Evolutionary conservation across 2,113 vertebrate species (phyloP), one percentile per base, ranked within the genome.

Genomic region (Indicator maculatus): DNA sequence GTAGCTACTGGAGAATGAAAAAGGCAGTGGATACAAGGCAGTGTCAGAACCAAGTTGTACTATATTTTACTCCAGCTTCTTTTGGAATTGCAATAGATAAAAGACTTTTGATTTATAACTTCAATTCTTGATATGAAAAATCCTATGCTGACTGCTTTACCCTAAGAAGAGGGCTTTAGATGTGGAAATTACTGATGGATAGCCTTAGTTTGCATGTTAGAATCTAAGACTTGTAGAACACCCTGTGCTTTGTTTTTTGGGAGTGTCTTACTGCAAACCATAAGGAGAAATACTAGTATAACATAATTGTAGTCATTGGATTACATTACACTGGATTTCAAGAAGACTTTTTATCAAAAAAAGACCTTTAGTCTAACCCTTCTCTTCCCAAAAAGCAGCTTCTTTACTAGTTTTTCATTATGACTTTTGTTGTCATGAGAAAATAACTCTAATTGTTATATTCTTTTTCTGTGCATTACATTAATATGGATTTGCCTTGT

Each of bases 261-360:
- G 5, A 8, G 58, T 93, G 38, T 65, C 2, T 50, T 60, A 36
- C 9, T 66, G 16, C 19, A 81, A 81, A 71, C 5, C 1, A 17
- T 27, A 38, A 78, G 63, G 44, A 47, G 56, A 74, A 78, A 47
- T 27, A 30, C 2, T 39, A 47, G 12, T 44, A 17, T 26, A 71
- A 8, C 20, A 19, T 64, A 61, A 39, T 77, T 71, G 12, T 53
- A 13, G 9, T 14, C 41, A 44, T 44, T 44, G 41, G 41, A 44
- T 44, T 44, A 44, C 0, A 0, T 26, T 85, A 5, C 0, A 1
- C 1, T 77, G n/a, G 26, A 23, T 76, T 36, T 70, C 52, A 63
- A 3, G 9, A 63, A 4, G 11, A 16, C 18, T 61, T 44, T 52
- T 83, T 55, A 17, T 71, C 72, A 3, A 59, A 47, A 44, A 44